Evolutionary conservation across 2,888 invertebrate genomes (phyloP).

Genomic region (Octonoba sinensis): DNA sequence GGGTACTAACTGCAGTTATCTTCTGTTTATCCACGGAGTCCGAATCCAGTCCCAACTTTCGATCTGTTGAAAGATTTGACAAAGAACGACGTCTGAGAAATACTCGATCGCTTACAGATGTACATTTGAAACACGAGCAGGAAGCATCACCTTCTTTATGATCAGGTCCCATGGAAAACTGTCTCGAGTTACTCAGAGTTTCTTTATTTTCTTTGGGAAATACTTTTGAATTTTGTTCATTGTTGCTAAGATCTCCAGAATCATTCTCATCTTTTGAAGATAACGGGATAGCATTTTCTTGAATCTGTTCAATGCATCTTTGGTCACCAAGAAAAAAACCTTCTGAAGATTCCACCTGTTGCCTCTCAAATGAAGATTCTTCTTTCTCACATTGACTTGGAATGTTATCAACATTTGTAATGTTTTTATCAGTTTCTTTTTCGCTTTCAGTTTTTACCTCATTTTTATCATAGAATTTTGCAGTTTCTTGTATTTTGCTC

Average conservation of each 20-base stretch:
- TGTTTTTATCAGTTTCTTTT: too few relatives aligned
- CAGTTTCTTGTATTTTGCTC: too few relatives aligned
- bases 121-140: conserved; percentile 39
- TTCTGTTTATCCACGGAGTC: too few relatives aligned
- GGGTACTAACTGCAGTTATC: too few relatives aligned
- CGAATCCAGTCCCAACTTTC: background rate
- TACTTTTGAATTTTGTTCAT: too few relatives aligned
- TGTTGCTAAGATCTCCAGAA: background rate
- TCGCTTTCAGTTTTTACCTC: background rate
- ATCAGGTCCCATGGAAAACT: background rate
- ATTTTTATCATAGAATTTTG: background rate
- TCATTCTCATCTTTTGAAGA: background rate
- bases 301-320: background rate
- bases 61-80: conserved; percentile 20
- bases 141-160: conserved; percentile 21
- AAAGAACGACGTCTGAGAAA: conserved; percentile 35
- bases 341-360: background rate
- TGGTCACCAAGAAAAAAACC: background rate
- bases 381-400: too few relatives aligned
- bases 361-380: too few relatives aligned
- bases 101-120: background rate
- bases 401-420: background rate
- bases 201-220: too few relatives aligned
- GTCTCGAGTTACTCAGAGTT: too few relatives aligned
- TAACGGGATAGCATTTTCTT: background rate